A percentile compares a stretch with the other conserved stretches of the same genome.
Evolutionary conservation across 2,888 invertebrate species (phyloP).

Genomic region (Orthonychiurus folsomi): DNA sequence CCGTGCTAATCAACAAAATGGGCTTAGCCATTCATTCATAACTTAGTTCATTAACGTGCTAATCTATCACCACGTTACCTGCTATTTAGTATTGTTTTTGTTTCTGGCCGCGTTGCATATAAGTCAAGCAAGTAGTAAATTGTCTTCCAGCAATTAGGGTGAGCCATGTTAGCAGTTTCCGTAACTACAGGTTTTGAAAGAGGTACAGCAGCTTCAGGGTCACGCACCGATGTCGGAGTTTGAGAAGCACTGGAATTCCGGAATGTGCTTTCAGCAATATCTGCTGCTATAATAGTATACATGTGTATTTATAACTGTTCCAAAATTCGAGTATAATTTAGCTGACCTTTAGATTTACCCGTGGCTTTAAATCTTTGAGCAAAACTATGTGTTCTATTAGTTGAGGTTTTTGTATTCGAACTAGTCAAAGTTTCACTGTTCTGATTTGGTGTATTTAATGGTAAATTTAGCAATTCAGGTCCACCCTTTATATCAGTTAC

Average conservation of each 20-base stretch:
- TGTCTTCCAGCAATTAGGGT: slow-evolving; percentile 85
- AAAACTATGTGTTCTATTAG: slow-evolving; percentile 67
- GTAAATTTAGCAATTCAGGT: slow-evolving; percentile 2
- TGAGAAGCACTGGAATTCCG: slow-evolving; percentile 35
- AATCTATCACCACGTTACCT: too few relatives aligned
- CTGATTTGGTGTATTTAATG: neutral
- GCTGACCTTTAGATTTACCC: slow-evolving; percentile 45
- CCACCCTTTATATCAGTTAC: slow-evolving; percentile 8
- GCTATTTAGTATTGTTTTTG: slow-evolving; percentile 73
- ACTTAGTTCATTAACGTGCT: too few relatives aligned
- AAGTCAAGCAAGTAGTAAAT: slow-evolving; percentile 83
- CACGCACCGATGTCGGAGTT: slow-evolving; percentile 36
- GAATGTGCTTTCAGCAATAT: slow-evolving; percentile 19
- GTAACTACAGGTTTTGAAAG: slow-evolving; percentile 1
- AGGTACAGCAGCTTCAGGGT: slow-evolving; percentile 6
- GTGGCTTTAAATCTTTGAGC: slow-evolving; percentile 78
- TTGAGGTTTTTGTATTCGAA: slow-evolving; percentile 24
- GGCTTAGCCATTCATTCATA: too few relatives aligned
- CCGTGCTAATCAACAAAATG: too few relatives aligned
- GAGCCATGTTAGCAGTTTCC: slow-evolving; percentile 14
- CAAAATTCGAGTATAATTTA: neutral
- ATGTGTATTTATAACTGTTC: neutral
- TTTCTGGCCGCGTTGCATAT: slow-evolving; percentile 89
- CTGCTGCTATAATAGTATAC: too few relatives aligned
- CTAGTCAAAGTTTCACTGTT: slow-evolving; percentile 16